Conservation (phyloP, 2,888 invertebrate species). For the Idaea dimidiata region DNA sequence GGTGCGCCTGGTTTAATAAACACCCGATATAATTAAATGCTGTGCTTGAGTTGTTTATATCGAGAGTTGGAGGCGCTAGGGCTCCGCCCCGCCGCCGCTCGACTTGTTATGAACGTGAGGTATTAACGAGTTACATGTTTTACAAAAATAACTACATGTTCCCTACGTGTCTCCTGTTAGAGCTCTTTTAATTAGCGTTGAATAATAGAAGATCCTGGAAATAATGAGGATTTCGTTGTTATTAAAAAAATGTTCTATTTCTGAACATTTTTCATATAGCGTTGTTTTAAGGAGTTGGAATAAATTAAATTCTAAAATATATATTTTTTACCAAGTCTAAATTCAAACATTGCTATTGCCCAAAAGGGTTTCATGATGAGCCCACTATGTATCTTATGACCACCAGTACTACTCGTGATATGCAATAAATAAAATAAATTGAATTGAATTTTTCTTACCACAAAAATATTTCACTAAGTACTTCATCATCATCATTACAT, state of each 20-base stretch:
- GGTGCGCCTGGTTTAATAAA: constrained; percentile 73
- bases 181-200: not conserved
- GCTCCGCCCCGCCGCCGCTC: constrained; percentile 59
- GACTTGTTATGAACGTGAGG: constrained; percentile 53
- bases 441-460: too few relatives aligned
- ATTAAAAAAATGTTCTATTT: not conserved
- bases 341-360: too few relatives aligned
- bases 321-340: too few relatives aligned
- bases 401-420: too few relatives aligned
- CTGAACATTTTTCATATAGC: not conserved
- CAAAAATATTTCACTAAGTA: too few relatives aligned
- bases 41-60: constrained; percentile 76
- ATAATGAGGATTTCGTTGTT: not conserved
- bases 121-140: constrained; percentile 60
- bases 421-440: too few relatives aligned
- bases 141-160: constrained; percentile 23
- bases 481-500: too few relatives aligned
- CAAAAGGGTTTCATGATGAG: too few relatives aligned
- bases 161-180: constrained; percentile 2
- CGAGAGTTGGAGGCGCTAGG: constrained; percentile 44
- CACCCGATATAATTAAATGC: constrained; percentile 78
- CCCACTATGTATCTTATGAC: too few relatives aligned
- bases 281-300: too few relatives aligned
- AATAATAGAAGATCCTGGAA: not conserved
- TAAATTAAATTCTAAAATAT: too few relatives aligned